Percentiles rank a stretch among this genome's conserved stretches.
Evolutionary conservation across 1,140 invertebrate genomes (phyloP).

Genomic region (Limonius californicus): DNA sequence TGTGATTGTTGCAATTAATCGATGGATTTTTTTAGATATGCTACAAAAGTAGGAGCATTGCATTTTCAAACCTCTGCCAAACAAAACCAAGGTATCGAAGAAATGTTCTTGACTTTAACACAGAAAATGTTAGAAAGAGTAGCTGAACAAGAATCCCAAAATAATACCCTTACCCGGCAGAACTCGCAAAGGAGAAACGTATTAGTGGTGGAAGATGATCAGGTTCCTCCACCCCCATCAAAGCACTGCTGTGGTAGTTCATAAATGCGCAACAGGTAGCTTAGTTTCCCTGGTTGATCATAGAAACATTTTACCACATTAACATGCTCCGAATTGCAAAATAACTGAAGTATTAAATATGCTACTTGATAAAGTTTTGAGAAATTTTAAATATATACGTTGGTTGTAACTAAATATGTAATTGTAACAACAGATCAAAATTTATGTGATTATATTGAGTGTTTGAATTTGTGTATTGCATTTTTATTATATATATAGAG

Average conservation of each 20-base stretch:
- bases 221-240: slow-evolving; percentile 21
- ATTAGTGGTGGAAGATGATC: slow-evolving; percentile 60
- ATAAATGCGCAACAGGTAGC: slow-evolving; percentile 12
- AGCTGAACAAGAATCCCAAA: slow-evolving; percentile 50
- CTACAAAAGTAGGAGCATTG: slow-evolving; percentile 86
- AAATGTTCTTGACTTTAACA: slow-evolving; percentile 86
- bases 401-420: no score
- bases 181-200: slow-evolving; percentile 56
- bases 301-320: no score
- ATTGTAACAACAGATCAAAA: no score
- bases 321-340: not conserved
- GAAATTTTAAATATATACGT: no score
- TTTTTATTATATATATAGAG: no score
- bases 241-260: slow-evolving; percentile 34
- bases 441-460: no score
- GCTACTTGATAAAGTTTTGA: no score
- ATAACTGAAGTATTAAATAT: not conserved
- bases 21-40: slow-evolving; percentile 68
- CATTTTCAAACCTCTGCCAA: slow-evolving; percentile 97
- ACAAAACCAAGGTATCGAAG: slow-evolving; percentile 86
- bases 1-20: not conserved
- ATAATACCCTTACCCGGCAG: slow-evolving; percentile 49
- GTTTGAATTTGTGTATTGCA: no score
- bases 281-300: not conserved
- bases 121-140: slow-evolving; percentile 61